Base-by-base conservation (phyloP, 2,113 vertebrate species). In the Python bivittatus region DNA sequence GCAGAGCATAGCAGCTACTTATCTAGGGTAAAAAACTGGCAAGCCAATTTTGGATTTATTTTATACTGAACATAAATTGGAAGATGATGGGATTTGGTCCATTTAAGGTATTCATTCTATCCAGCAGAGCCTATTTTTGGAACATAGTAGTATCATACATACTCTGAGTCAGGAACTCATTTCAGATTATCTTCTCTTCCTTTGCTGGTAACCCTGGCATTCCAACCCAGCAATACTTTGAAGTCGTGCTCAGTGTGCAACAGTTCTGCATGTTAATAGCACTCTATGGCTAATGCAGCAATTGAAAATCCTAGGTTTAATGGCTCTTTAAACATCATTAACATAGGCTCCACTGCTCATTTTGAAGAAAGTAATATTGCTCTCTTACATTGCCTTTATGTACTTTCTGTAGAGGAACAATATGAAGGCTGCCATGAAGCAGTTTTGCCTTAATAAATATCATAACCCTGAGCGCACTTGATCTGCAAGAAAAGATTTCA, bases 101-200 rank as follows among this genome's bases (percentile, higher is more conserved):
- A 95, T 58, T 94, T 87, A 15, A 90, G 91, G 33, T 56, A 90
- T 88, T 92, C 57, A 93, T 84, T 93, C 64, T 85, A 83, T 88
- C 44, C n/a, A n/a, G 3, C 68, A 93, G 89, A 94, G 52, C 68
- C 72, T 88, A 88, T 86, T 89, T 93, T 94, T 93, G 42, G 90
- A 53, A 79, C 25, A 54, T 88, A 90, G 52, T 68, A 89, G 42
- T 13, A 91, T 58, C 52, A 52, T 79, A 84, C 91, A 52, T 64
- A n/a, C 13, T 88, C 29, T 68, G 44, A 93, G 60, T 88, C 91
- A 84, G 58, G 27, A 89, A 94, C 88, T 92, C 92, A 27, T 53
- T 58, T 23, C 87, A 90, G 61, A 91, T 92, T 83, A 44, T 87
- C 57, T 92, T 61, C 53, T 87, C 56, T 72, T n/a, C 79, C 92